phyloP scores from a whole-genome alignment of 2,797 vertebrate genomes.

The Rhinatrema bivittatum region DNA sequence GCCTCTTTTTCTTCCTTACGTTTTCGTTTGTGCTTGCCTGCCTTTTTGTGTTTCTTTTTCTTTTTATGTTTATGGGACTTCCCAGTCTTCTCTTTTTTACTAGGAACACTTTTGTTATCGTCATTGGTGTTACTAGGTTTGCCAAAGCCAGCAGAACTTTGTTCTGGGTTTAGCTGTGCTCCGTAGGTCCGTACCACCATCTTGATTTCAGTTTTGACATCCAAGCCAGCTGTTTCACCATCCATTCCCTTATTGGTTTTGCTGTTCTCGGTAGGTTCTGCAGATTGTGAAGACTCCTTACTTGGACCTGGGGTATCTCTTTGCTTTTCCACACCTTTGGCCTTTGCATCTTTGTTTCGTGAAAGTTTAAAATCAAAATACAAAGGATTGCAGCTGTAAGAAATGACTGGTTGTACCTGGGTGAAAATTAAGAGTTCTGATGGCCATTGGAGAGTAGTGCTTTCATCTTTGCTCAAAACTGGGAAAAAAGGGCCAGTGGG shows the following conservation, averaged over 20 bases:
- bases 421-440: conserved; percentile 97
- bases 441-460: conserved; percentile 94
- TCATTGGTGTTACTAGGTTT: conserved; percentile 48
- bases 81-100: conserved; percentile 46
- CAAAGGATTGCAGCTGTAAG: conserved; percentile 95
- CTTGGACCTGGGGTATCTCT: conserved; percentile 33
- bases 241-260: conserved; percentile 32
- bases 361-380: conserved; percentile 97
- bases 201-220: conserved; percentile 39
- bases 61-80: conserved; percentile 82
- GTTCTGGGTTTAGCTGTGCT: conserved; percentile 40
- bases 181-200: conserved; percentile 32
- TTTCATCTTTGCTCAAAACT: conserved; percentile 93
- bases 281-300: conserved; percentile 25
- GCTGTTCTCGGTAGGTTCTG: conserved; percentile 20
- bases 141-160: neutral
- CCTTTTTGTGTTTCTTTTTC: conserved; percentile 97
- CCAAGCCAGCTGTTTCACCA: conserved; percentile 6
- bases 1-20: conserved; percentile 69
- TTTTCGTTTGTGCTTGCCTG: conserved; percentile 72
- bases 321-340: conserved; percentile 51
- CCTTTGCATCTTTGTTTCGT: conserved; percentile 73
- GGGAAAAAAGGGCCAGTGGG: conserved; percentile 86
- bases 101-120: conserved; percentile 28
- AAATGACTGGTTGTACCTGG: conserved; percentile 81